A percentile compares a stretch with the other conserved stretches of the same genome.
phyloP scores from a whole-genome alignment of 2,113 vertebrate species.

The Vidua macroura region DNA sequence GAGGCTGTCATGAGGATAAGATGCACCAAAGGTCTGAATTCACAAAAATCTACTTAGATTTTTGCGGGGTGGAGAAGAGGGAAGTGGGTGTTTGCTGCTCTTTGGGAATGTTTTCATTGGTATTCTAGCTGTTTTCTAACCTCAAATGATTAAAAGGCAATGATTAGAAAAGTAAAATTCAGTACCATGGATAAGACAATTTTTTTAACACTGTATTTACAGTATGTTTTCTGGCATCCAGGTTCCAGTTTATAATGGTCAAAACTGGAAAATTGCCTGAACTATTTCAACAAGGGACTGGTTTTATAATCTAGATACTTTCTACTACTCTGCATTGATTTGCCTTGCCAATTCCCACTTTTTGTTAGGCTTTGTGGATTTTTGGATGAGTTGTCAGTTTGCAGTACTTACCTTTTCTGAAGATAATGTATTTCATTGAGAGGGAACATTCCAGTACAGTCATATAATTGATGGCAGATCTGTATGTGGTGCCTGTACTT shows the following conservation, averaged over 20 bases:
- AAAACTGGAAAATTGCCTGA: background rate
- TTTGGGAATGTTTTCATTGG: background rate
- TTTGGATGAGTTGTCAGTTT: background rate
- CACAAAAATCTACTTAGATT: background rate
- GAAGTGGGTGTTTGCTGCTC: background rate
- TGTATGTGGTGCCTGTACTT: background rate
- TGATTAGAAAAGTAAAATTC: background rate
- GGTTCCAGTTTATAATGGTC: background rate
- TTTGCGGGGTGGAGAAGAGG: accelerated
- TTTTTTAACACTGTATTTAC: background rate
- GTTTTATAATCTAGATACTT: background rate
- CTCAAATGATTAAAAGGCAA: background rate
- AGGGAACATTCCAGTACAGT: background rate
- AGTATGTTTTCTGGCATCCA: background rate
- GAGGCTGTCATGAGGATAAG: conserved; percentile 98
- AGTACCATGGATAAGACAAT: background rate
- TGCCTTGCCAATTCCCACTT: background rate
- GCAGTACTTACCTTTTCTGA: background rate
- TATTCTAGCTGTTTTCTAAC: background rate
- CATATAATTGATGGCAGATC: background rate
- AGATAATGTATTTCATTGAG: background rate
- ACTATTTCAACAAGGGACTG: background rate
- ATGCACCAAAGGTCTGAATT: conserved; percentile 89
- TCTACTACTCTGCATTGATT: background rate
- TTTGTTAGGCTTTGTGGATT: background rate